These are phyloP conservation scores for Drosophila bocki DNA, from an alignment of 1,140 invertebrate genomes.

Conservation along the genomic window DNA sequence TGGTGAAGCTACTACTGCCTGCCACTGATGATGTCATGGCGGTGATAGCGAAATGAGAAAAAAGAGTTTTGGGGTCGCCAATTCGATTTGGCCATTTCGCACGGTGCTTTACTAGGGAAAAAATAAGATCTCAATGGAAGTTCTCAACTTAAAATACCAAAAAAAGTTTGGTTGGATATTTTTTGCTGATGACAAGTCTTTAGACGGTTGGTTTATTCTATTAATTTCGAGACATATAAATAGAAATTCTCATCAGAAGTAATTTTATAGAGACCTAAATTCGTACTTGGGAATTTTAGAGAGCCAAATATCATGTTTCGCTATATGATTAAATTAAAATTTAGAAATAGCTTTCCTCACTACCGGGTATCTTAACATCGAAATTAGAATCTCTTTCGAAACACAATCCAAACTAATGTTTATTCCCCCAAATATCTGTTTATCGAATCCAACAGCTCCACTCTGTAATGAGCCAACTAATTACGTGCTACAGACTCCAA, in stretches of 20 bases:
- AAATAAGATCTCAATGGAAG: conserved; percentile 9
- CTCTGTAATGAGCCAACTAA: conserved; percentile 41
- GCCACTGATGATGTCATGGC: conserved; percentile 72
- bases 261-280: not conserved
- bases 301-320: too few relatives aligned
- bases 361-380: not conserved
- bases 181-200: not conserved
- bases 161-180: not conserved
- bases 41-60: conserved; percentile 1
- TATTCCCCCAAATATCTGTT: conserved; percentile 39
- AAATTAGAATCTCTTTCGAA: conserved; percentile 29
- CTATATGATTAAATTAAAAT: too few relatives aligned
- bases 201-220: not conserved
- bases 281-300: too few relatives aligned
- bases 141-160: not conserved
- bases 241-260: not conserved
- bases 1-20: conserved; percentile 43
- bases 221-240: too few relatives aligned
- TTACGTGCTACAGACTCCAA: conserved; percentile 42
- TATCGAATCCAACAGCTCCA: conserved; percentile 38
- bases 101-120: conserved; percentile 54
- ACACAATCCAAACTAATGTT: conserved; percentile 17
- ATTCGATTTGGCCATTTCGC: conserved; percentile 71
- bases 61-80: conserved; percentile 49
- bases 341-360: not conserved